Evolutionary conservation across 2,797 vertebrate genomes (phyloP), one percentile per base, ranked within the genome.

Genomic region (Alca torda): DNA sequence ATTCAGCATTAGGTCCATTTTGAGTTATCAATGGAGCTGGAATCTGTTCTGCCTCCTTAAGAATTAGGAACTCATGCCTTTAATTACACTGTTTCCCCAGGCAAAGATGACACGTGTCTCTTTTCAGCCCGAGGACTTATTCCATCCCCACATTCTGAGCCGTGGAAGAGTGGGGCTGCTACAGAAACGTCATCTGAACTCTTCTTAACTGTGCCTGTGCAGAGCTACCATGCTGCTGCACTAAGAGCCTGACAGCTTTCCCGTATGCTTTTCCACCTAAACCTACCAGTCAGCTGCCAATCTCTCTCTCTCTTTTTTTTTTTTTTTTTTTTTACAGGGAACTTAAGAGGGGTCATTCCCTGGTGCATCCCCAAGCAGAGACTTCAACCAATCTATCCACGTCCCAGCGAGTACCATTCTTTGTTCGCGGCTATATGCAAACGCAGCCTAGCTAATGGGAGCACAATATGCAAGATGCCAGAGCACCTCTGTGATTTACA

Each of bases 401-500:
- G 2, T 77, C 75, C 90, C 81, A 90, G n/a, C 13, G 70, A 48
- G 35, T 54, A 63, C 67, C 65, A 25, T 3, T 67, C 94, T 81
- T 77, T 84, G 51, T 79, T 91, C 65, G 24, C 17, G 3, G 86
- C 92, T 91, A 82, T 41, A 33, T 31, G 87, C 96, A 94, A 98
- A 97, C 4, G 24, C 96, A 96, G 92, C 83, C 95, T 90, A 95
- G 90, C 96, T 98, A 98, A 98, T 92, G 87, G 94, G 82, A 91
- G 93, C 95, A 95, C 98, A 98, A 98, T 98, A 98, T 94, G 97
- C 63, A 78, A 98, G 93, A 95, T 94, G 98, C 97, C 98, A 98
- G 97, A 93, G 81, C 96, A 96, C 95, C 88, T 76, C 93, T 89
- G 97, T 98, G 95, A 98, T 98, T 98, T 98, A 98, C 98, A 98